These are phyloP conservation scores for Scaptomyza cyrtandrae DNA, from an alignment of 2,888 invertebrate species.

Conservation along the genomic window DNA sequence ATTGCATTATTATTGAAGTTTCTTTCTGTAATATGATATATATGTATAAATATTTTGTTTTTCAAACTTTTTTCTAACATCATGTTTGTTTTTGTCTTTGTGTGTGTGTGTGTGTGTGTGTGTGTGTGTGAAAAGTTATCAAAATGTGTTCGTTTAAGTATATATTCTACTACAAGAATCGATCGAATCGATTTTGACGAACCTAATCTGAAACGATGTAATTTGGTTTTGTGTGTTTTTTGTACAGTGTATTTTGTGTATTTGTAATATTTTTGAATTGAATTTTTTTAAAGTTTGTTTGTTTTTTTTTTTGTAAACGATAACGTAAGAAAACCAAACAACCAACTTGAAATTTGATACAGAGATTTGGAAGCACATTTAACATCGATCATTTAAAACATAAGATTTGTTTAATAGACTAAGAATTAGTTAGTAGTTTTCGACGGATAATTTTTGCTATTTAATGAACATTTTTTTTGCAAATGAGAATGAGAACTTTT, in stretches of 20 bases:
- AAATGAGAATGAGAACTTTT: constrained; percentile 29
- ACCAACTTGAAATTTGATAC: constrained; percentile 59
- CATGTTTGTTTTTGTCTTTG: neutral
- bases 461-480: constrained; percentile 40
- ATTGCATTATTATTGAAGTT: constrained; percentile 4
- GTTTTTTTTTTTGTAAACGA: constrained; percentile 16
- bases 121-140: neutral
- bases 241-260: constrained; percentile 30
- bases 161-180: too few relatives aligned
- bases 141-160: constrained; percentile 4
- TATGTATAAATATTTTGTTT: constrained; percentile 3
- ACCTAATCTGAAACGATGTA: neutral
- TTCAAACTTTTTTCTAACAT: constrained; percentile 12
- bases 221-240: constrained; percentile 9
- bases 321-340: constrained; percentile 46
- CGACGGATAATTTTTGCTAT: constrained; percentile 31
- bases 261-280: constrained; percentile 19
- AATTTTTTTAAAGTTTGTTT: constrained; percentile 9
- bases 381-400: constrained; percentile 73
- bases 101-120: too few relatives aligned
- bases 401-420: constrained; percentile 47
- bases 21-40: constrained; percentile 11
- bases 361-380: constrained; percentile 74
- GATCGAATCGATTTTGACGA: constrained; percentile 4
- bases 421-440: constrained; percentile 37